Evolutionary conservation across 2,113 vertebrate species (phyloP).

Genomic region (Nipponia nippon): DNA sequence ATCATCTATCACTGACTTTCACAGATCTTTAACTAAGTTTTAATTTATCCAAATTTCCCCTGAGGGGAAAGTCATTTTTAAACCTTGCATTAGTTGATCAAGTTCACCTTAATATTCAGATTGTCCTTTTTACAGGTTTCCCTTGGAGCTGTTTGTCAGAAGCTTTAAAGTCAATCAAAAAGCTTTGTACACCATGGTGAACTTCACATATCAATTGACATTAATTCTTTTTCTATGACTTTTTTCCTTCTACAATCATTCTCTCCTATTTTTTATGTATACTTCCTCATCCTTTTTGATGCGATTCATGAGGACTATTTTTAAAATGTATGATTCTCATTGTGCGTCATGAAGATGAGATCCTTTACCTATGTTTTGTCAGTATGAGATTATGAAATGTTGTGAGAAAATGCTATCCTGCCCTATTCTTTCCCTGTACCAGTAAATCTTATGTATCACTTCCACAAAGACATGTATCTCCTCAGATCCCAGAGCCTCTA

Average conservation of each 20-base stretch:
- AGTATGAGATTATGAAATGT: background rate
- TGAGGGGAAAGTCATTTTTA: background rate
- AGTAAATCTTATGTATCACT: background rate
- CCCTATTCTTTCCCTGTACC: background rate
- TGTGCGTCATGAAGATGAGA: background rate
- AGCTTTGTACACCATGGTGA: background rate
- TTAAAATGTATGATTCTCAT: background rate
- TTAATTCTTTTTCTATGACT: background rate
- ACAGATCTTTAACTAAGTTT: slow-evolving; percentile 23
- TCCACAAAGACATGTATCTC: background rate
- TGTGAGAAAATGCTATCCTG: background rate
- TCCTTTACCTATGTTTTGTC: background rate
- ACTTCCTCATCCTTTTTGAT: background rate
- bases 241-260: background rate
- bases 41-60: slow-evolving; percentile 20
- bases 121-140: background rate
- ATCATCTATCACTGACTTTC: slow-evolving; percentile 5
- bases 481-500: background rate
- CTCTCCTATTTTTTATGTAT: background rate
- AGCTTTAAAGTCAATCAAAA: background rate
- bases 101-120: background rate
- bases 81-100: background rate
- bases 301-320: background rate
- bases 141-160: background rate
- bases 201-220: background rate